Base-by-base conservation (phyloP, 2,888 invertebrate species). In the Drosophila trichaetosa region DNA sequence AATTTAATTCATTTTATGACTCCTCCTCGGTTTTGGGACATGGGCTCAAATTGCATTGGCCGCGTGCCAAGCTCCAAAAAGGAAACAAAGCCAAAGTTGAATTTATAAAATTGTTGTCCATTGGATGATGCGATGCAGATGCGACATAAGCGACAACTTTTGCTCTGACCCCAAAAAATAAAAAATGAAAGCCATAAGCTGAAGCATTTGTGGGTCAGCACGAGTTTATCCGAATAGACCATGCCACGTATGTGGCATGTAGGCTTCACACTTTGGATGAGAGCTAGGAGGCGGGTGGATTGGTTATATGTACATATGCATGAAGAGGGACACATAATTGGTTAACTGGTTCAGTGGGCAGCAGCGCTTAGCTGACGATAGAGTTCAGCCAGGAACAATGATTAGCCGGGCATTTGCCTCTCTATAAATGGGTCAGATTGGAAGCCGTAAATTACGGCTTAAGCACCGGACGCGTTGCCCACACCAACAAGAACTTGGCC, bases 101-200 rank as follows among this genome's bases (percentile, higher is more conserved):
- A 57, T 64, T 71, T 76, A 72, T 64, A 76, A 66, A 66, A 82
- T 29, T 29, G 46, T 65, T 81, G 74, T 73, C 80, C 80, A 72
- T 73, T 73, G 73, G 78, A 58, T 62, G 71, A 58, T 62, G 68
- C 72, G 54, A 54, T 56, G 58, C 84, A 73, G 69, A 69, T 71
- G 73, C 75, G 70, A 78, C 76, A 67, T 51, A 57, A 57, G 69
- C 75, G 36, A 61, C 54, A 75, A 74, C 74, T 83, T 87, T 76
- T 64, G 72, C 73, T 52, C 61, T 82, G 80, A 82, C 76, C 84
- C 65, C 48, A 51, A 71, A 46, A 24, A 13, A 70, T 70, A 87
- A 73, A 72, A 76, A 87, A 84, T 76, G 60, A 73, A 67, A 73
- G 83, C 89, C 87, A 87, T 84, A 89, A 89, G 87, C 71, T 76